Percentiles rank a stretch among this genome's conserved stretches.
Evolutionary conservation across 2,113 vertebrate genomes (phyloP).

Genomic region (Capra hircus): DNA sequence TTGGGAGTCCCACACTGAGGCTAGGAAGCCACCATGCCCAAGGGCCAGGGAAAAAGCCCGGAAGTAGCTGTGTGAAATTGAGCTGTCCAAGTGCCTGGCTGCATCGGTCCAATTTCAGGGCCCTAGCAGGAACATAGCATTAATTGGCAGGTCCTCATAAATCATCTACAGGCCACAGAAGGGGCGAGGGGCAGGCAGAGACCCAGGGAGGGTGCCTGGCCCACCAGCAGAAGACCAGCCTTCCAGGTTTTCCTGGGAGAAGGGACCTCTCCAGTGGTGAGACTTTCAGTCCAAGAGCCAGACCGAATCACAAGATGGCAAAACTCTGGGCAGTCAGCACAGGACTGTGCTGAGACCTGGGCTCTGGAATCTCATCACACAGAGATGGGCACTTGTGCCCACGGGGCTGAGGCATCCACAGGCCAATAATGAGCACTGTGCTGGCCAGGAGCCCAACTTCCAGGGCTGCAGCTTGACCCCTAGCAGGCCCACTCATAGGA

Average conservation of each 20-base stretch:
- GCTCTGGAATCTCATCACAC: neutral
- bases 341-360: neutral
- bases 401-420: accelerated
- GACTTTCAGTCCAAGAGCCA: neutral
- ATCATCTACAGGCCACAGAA: neutral
- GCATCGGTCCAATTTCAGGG: neutral
- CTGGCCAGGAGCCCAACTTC: neutral
- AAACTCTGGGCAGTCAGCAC: too few species aligned
- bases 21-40: neutral
- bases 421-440: accelerated
- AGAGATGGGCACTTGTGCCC: neutral
- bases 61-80: neutral
- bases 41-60: neutral
- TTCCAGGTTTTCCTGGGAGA: neutral
- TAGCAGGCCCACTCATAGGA: too few species aligned
- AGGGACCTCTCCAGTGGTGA: too few species aligned
- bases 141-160: accelerated
- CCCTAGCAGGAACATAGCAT: neutral
- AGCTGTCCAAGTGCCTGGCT: neutral
- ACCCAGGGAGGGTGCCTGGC: neutral
- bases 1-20: neutral
- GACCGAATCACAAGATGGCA: neutral
- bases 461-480: neutral
- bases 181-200: neutral
- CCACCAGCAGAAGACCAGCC: too few species aligned